phyloP scores from a whole-genome alignment of 2,113 vertebrate genomes.

The Centropus unirufus region DNA sequence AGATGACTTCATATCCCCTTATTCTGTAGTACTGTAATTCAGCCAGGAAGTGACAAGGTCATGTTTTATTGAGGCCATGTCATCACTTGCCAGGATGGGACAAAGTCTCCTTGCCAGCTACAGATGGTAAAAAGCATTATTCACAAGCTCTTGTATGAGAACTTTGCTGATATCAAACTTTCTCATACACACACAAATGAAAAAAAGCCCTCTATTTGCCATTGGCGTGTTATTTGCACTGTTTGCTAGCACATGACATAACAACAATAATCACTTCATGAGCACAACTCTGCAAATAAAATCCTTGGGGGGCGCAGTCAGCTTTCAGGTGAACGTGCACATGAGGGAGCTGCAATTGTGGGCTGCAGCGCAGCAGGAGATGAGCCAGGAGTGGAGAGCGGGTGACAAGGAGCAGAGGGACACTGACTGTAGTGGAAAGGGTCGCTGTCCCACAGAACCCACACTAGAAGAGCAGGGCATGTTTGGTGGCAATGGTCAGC shows the following conservation, averaged over 20 bases:
- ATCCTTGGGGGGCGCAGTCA: background rate
- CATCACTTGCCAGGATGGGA: conserved; percentile 25
- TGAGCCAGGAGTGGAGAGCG: rapidly evolving
- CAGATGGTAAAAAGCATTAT: conserved; percentile 33
- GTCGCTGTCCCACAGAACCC: background rate
- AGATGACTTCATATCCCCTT: conserved; percentile 53
- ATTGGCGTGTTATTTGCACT: background rate
- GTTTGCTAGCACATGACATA: rapidly evolving
- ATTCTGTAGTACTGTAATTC: conserved; percentile 34
- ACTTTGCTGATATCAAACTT: conserved; percentile 26
- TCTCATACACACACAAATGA: background rate
- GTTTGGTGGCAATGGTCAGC: rapidly evolving
- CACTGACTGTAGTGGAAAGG: background rate
- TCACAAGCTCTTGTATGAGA: background rate
- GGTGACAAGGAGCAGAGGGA: background rate
- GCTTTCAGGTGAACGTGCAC: background rate
- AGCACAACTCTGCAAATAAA: background rate
- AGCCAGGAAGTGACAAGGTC: conserved; percentile 52
- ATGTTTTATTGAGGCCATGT: conserved; percentile 31
- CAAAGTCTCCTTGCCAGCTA: conserved; percentile 37
- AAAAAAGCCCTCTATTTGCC: background rate
- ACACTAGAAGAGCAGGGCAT: background rate
- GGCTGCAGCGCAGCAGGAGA: background rate
- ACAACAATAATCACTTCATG: background rate
- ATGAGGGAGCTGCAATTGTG: background rate